Percentiles rank a stretch among this genome's conserved stretches.
These are phyloP conservation scores for Caenorhabditis sp. DNA, from an alignment of 2,888 invertebrate species.

Conservation along the genomic window DNA sequence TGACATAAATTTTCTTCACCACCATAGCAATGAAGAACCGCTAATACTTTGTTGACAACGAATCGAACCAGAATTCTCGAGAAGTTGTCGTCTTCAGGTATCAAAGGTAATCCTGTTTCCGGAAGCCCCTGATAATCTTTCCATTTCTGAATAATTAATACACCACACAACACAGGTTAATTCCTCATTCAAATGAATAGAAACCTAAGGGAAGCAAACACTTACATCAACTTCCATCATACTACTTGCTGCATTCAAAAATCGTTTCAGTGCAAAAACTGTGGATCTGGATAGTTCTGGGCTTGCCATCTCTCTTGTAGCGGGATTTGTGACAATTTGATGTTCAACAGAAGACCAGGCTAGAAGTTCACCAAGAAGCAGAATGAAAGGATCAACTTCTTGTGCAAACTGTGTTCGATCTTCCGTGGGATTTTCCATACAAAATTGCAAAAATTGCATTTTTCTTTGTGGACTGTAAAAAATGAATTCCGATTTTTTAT, in stretches of 20 bases:
- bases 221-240: conserved; percentile 36
- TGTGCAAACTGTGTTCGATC: conserved; percentile 18
- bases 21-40: conserved; percentile 74
- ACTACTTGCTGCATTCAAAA: conserved; percentile 44
- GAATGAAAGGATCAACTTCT: conserved; percentile 51
- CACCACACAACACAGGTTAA: background rate
- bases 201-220: background rate
- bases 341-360: conserved; percentile 55
- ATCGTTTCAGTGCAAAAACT: conserved; percentile 39
- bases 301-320: conserved; percentile 81
- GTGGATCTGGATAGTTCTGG: conserved; percentile 48
- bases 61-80: conserved; percentile 71
- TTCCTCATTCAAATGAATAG: background rate
- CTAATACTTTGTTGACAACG: conserved; percentile 78
- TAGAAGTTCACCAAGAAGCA: conserved; percentile 42
- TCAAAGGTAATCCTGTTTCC: conserved; percentile 29
- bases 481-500: no score
- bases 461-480: conserved; percentile 32
- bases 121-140: conserved; percentile 30
- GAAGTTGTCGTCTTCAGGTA: conserved; percentile 37
- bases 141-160: conserved; percentile 26
- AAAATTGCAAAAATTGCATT: conserved; percentile 30
- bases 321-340: conserved; percentile 74
- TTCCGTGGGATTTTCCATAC: conserved; percentile 45
- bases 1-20: conserved; percentile 53